phyloP scores from a whole-genome alignment of 2,888 invertebrate genomes.

The Podabrus alpinus region DNA sequence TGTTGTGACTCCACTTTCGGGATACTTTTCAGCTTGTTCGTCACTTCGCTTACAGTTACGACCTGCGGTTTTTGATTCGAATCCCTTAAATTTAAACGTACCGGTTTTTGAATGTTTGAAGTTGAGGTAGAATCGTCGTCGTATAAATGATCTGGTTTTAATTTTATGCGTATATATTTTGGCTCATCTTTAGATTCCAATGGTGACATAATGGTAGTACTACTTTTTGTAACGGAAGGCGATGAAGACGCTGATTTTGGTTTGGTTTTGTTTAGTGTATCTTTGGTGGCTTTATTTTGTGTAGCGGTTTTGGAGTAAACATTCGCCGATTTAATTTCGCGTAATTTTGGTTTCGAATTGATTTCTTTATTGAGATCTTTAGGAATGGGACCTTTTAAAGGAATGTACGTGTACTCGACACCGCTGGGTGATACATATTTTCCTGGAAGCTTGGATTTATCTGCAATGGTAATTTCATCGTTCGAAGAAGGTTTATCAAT shows the following conservation, averaged over 20 bases:
- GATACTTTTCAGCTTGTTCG: conserved; percentile 6
- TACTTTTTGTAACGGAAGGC: conserved; percentile 24
- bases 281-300: conserved; percentile 18
- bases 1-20: conserved; percentile 29
- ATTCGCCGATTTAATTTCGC: conserved; percentile 31
- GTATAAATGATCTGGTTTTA: conserved; percentile 77
- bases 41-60: conserved; percentile 45
- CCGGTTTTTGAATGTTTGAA: conserved; percentile 60
- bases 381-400: conserved; percentile 55
- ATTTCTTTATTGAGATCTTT: conserved; percentile 30
- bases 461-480: conserved; percentile 30
- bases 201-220: conserved; percentile 22
- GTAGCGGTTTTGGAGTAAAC: conserved; percentile 3
- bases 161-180: conserved; percentile 68
- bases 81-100: conserved; percentile 61
- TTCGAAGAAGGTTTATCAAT: conserved; percentile 44
- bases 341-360: conserved; percentile 25
- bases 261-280: conserved; percentile 30
- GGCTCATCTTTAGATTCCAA: conserved; percentile 46
- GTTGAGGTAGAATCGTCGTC: conserved; percentile 56
- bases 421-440: conserved; percentile 52
- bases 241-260: conserved; percentile 38
- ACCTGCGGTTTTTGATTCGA: conserved; percentile 50
- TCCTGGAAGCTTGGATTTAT: conserved; percentile 44
- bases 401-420: conserved; percentile 56